Conservation (phyloP, 2,113 vertebrate species). For the Rana temporaria region DNA sequence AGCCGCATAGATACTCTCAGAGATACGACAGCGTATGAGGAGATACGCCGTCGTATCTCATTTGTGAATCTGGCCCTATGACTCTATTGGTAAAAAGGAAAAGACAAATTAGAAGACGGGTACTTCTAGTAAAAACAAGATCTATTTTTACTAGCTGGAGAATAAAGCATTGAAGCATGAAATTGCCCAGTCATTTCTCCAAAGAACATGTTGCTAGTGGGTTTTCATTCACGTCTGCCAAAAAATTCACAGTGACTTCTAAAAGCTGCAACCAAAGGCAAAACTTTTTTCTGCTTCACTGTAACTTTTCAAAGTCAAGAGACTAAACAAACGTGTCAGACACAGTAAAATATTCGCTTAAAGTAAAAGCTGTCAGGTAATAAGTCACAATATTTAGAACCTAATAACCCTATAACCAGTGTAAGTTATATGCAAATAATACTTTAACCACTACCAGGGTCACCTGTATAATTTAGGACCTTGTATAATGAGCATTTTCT, state of each 20-base stretch:
- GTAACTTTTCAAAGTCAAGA: slow-evolving; percentile 40
- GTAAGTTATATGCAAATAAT: too few relatives aligned
- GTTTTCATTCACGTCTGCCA: slow-evolving; percentile 53
- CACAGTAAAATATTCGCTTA: background rate
- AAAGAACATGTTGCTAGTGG: slow-evolving; percentile 32
- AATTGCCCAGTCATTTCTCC: slow-evolving; percentile 37
- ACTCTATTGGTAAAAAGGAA: slow-evolving; percentile 26
- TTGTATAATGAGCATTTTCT: too few relatives aligned
- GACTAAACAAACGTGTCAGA: background rate
- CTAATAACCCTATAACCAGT: too few relatives aligned
- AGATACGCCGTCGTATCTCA: too few relatives aligned
- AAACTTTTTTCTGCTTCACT: background rate
- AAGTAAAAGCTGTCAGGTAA: too few relatives aligned
- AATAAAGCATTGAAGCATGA: background rate
- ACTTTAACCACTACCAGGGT: too few relatives aligned
- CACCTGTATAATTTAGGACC: too few relatives aligned
- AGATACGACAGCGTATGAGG: too few relatives aligned
- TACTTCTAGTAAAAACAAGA: slow-evolving; percentile 56
- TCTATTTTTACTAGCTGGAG: slow-evolving; percentile 49
- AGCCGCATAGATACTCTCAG: too few relatives aligned
- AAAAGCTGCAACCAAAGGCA: slow-evolving; percentile 29
- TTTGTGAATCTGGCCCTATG: too few relatives aligned
- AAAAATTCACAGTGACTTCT: slow-evolving; percentile 60
- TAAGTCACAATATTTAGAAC: too few relatives aligned
- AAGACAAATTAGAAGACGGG: slow-evolving; percentile 42